Conservation (phyloP, 2,888 invertebrate genomes). For the Sarcophaga variegata region DNA sequence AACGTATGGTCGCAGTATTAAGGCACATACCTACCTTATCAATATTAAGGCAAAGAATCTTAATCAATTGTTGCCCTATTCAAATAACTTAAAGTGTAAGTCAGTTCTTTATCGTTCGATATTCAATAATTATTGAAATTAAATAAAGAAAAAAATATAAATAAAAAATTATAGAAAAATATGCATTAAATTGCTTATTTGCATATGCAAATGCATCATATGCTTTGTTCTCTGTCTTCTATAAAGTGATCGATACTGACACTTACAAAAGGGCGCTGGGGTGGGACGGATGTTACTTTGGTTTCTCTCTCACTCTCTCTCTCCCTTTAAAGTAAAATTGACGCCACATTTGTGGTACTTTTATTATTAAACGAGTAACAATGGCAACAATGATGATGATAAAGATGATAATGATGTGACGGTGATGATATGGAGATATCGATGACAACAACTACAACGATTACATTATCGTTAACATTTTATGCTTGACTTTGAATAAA, state of each 20-base stretch:
- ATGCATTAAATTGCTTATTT: constrained; percentile 45
- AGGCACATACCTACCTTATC: too few species aligned
- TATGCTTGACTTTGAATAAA: constrained; percentile 63
- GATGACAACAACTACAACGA: constrained; percentile 2
- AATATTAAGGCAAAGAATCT: too few species aligned
- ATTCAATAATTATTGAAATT: constrained; percentile 51
- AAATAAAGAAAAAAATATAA: not conserved
- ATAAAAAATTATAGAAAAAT: constrained; percentile 33
- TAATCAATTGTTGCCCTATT: constrained; percentile 2
- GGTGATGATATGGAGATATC: too few species aligned
- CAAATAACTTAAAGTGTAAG: not conserved
- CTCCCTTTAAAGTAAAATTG: constrained; percentile 30
- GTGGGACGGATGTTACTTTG: too few species aligned
- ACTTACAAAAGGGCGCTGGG: too few species aligned
- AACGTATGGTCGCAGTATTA: too few species aligned
- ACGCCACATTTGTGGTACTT: constrained; percentile 50
- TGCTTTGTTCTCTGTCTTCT: too few species aligned
- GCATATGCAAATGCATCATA: too few species aligned
- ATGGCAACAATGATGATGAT: too few species aligned
- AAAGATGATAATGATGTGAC: constrained; percentile 4
- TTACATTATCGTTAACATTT: constrained; percentile 47
- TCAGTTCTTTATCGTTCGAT: constrained; percentile 19
- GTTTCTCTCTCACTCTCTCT: too few species aligned
- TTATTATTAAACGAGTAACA: not conserved
- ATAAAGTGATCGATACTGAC: too few species aligned